Percentiles rank a stretch among this genome's conserved stretches.
Evolutionary conservation across 2,113 vertebrate genomes (phyloP).

Genomic region (Cryptotis parvus): DNA sequence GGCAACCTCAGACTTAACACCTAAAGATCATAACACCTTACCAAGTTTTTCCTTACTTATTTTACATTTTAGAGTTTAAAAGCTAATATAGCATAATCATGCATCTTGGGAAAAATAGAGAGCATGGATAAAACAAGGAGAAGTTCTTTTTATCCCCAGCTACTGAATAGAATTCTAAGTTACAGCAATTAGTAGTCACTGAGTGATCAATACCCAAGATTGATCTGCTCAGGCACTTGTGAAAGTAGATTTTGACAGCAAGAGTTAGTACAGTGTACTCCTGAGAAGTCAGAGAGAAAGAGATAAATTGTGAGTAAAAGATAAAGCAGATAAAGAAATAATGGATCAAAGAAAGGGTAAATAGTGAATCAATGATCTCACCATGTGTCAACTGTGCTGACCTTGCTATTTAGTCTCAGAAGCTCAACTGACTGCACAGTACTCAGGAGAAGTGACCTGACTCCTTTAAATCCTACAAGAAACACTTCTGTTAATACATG

Average conservation of each 20-base stretch:
- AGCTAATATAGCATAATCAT: slow-evolving; percentile 71
- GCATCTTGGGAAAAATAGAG: slow-evolving; percentile 63
- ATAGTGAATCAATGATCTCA: not conserved
- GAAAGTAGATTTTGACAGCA: slow-evolving; percentile 66
- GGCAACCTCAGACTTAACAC: slow-evolving; percentile 76
- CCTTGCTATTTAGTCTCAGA: not conserved
- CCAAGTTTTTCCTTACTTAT: slow-evolving; percentile 60
- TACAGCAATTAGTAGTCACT: slow-evolving; percentile 58
- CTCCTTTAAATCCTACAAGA: not conserved
- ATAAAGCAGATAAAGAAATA: no score
- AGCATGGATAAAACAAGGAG: slow-evolving; percentile 19
- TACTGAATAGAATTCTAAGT: slow-evolving; percentile 52
- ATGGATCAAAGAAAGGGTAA: not conserved
- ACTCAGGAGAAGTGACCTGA: not conserved
- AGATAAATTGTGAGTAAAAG: not conserved
- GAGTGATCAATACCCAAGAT: slow-evolving; percentile 63
- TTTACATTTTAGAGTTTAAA: slow-evolving; percentile 81
- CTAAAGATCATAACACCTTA: slow-evolving; percentile 81
- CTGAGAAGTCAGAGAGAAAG: slow-evolving; percentile 61
- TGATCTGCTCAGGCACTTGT: slow-evolving; percentile 54
- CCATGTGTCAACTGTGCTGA: slow-evolving; percentile 29
- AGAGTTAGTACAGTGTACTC: slow-evolving; percentile 24
- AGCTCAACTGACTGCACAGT: not conserved
- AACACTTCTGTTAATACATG: not conserved
- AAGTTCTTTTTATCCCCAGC: not conserved